Base-by-base conservation (phyloP, 2,797 vertebrate genomes). In the Geotrypetes seraphini region DNA sequence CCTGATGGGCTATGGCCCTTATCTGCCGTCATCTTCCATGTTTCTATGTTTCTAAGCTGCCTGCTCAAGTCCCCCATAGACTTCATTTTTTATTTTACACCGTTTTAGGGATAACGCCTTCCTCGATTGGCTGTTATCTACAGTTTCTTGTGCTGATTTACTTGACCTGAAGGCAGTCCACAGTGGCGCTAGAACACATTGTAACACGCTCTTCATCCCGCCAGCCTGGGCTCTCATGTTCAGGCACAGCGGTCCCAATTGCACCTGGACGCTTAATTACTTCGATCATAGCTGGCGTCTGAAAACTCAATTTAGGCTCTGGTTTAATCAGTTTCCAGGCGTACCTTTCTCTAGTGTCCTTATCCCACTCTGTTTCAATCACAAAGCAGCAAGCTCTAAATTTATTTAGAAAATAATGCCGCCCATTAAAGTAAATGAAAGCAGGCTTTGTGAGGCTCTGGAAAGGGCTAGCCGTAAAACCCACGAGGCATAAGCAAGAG, bases 361-460 rank as follows among this genome's bases (percentile, higher is more conserved):
- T 31, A 33, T 36, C 25, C n/a, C n/a, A 34, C 39, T 28, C 16
- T 7, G 17, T 53, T 58, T 53, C 32, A 49, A 33, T 50, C 36
- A 32, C 45, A 30, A 48, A 44, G 16, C 19, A 50, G 20, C 15
- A 50, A 39, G 43, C 12, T 36, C 39, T 47, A 39, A 52, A 51
- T 49, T 55, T 61, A 39, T 52, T 51, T 48, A 53, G 37, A 46
- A 39, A 53, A 50, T 42, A 50, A 50, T 39, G 36, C 33, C 33
- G 30, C 33, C 24, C 50, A 19, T 20, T 19, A 16, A 57, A 49
- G 32, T 44, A 37, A 48, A 57, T 22, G 41, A 24, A 41, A 53
- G 25, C 21, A 39, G 43, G 12, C 18, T 37, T 42, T 50, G 18
- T 22, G 27, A 31, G 41, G 25, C 39, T 48, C 42, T 44, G 40